Evolutionary conservation across 2,888 invertebrate species (phyloP), one percentile per base, ranked within the genome.

Genomic region (Melanostoma scalare): DNA sequence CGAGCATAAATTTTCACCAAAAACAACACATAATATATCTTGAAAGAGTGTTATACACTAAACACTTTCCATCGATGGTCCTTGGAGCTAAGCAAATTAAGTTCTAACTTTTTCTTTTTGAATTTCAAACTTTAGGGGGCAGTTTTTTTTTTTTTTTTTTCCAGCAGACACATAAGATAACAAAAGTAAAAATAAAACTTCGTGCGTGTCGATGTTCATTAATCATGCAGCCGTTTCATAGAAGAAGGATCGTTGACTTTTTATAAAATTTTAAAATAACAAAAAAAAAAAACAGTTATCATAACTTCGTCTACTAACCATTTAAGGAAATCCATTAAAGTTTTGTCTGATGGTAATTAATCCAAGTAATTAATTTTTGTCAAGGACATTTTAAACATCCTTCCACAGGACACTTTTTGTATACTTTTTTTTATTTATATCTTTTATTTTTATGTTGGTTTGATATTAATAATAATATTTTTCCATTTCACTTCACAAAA

Each of bases 301-400:
- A 20, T 40, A 10, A 35, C 30, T 50, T 61, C 46, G 35, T 61
- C 61, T 65, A 82, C 82, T 68, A 78, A 82, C 82, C 82, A 78
- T 78, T 82, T 82, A 73, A 53, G 58, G 63, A 74, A 78, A 82
- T 82, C 78, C 82, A 82, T 82, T 82, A 69, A 20, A 20, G 68
- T 8, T 46, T n/a, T 63, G 38, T 50, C 50, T 38, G 58, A 20
- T 3, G 46, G 10, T 61, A 58, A 61, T 73, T 78, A 77, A 69
- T 78, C 78, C 77, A 73, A 42, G 10, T 10, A 40, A 50, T 55
- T 52, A 58, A 31, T 65, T 68, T 35, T 9, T 20, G 6, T 46
- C 67, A 67, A 46, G 53, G 53, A 46, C 9, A 63, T 9, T 3
- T 35, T 40, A 20, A 20, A 20, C 61, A 55, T 61, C 55, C 61